Base-by-base conservation (phyloP, 2,888 invertebrate genomes). In the Pyralis farinalis region DNA sequence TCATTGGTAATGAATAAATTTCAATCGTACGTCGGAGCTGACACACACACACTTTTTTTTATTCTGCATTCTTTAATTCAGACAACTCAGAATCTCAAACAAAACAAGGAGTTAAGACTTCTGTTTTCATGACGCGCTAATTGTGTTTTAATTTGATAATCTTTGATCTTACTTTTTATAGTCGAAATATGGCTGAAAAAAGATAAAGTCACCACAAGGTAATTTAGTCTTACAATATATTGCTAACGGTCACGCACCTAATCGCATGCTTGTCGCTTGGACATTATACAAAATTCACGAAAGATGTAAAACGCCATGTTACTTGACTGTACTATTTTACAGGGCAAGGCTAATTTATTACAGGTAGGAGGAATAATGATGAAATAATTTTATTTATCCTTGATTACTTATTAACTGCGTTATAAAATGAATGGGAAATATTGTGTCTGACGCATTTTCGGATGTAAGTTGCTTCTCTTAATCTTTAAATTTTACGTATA, bases 141-240 rank as follows among this genome's bases (percentile, higher is more conserved):
- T 30, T 22, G 22, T 21, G 12, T 21, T 28, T 39, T 33, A 33
- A 39, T 39, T 28, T 39, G 28, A 20, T 8, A 33, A 27, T 12
- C 32, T 7, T 16, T 27, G 10, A 10, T 28, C 10, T 39, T 16
- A 10, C 21, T 27, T 30, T 33, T 39, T 33, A 39, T 39, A 32
- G 39, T 6, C 27, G 8, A 28, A 33, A 11, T 39, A 39, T 33
- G 20, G 20, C 33, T 7, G 16, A 38, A 33, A 31, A 28, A 33
- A 39, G 39, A 39, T 39, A 39, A 39, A 33, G 39, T 39, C 39
- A 28, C 39, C 39, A 16, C 33, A 33, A 33, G 32, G 38, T 39
- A 39, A 39, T 39, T 39, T 33, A 39, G 33, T 33, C 22, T 10
- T 27, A 39, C 33, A 27, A 39, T 28, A 39, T 39, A 39, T 8